Evolutionary conservation across 2,888 invertebrate genomes (phyloP).

Genomic region (Shargacucullia verbasci): DNA sequence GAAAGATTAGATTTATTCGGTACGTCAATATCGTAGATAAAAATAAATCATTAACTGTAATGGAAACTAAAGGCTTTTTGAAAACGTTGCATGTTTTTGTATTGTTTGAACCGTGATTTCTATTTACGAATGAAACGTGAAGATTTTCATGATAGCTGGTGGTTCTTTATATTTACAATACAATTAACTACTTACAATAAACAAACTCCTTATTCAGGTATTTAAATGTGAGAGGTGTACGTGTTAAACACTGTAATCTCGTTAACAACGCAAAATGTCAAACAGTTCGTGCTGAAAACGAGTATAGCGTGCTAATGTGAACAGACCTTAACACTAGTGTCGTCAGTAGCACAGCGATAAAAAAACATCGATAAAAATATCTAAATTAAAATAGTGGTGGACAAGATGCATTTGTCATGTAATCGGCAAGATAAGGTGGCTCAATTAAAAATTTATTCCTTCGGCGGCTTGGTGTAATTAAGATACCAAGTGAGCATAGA

Average conservation of each 20-base stretch:
- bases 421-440: slow-evolving; percentile 65
- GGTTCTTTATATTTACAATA: no score
- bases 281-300: slow-evolving; percentile 52
- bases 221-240: slow-evolving; percentile 23
- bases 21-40: slow-evolving; percentile 32
- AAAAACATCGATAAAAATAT: slow-evolving; percentile 52
- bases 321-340: slow-evolving; percentile 44
- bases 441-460: slow-evolving; percentile 78
- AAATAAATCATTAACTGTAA: slow-evolving; percentile 23
- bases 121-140: no score
- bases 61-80: slow-evolving; percentile 24
- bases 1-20: slow-evolving; percentile 51
- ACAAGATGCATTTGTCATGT: slow-evolving; percentile 70
- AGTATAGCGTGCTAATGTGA: slow-evolving; percentile 52
- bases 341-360: slow-evolving; percentile 40
- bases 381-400: slow-evolving; percentile 56
- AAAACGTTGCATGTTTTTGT: background rate
- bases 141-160: no score
- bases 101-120: no score
- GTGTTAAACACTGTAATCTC: slow-evolving; percentile 42
- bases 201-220: no score
- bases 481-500: slow-evolving; percentile 75
- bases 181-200: no score
- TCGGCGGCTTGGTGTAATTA: slow-evolving; percentile 71
- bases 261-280: slow-evolving; percentile 51